These are phyloP conservation scores for Coenonympha arcania DNA, from an alignment of 2,888 invertebrate genomes.

Conservation along the genomic window DNA sequence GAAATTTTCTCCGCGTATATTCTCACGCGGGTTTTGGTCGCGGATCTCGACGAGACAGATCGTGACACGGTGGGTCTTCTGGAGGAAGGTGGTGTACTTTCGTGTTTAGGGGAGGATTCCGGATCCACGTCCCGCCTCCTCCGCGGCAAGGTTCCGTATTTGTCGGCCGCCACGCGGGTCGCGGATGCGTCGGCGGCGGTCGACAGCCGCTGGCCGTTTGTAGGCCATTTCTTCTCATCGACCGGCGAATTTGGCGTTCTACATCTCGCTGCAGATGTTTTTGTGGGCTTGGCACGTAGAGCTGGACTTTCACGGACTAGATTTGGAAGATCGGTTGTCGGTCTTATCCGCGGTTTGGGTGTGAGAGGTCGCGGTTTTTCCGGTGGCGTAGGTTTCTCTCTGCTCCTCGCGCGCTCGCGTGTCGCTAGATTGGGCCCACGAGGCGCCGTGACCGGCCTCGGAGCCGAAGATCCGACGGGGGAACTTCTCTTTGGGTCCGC, in stretches of 20 bases:
- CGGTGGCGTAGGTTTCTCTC: conserved; percentile 73
- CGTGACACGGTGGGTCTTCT: conserved; percentile 58
- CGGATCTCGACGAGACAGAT: conserved; percentile 56
- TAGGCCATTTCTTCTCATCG: conserved; percentile 83
- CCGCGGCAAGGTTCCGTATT: conserved; percentile 85
- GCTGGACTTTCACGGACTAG: conserved; percentile 67
- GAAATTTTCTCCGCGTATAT: conserved; percentile 86
- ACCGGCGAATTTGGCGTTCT: conserved; percentile 77
- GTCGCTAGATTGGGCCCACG: conserved; percentile 69
- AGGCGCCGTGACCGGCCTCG: conserved; percentile 67
- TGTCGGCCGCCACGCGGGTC: conserved; percentile 75
- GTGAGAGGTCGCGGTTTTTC: conserved; percentile 65
- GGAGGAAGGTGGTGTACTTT: conserved; percentile 50
- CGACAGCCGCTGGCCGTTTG: conserved; percentile 59
- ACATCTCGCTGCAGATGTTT: conserved; percentile 74
- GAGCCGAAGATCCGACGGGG: conserved; percentile 69
- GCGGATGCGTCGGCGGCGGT: conserved; percentile 49
- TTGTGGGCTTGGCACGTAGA: conserved; percentile 63
- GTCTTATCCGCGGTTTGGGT: conserved; percentile 65
- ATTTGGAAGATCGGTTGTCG: conserved; percentile 70
- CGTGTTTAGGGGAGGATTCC: conserved; percentile 70
- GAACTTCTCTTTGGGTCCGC: conserved; percentile 70
- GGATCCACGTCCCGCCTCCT: conserved; percentile 79
- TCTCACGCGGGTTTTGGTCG: conserved; percentile 67
- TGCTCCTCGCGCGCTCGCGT: conserved; percentile 74